A percentile compares a stretch with the other conserved stretches of the same genome.
Evolutionary conservation across 2,888 invertebrate genomes (phyloP).

Genomic region (Hirtodrosophila alboralis): DNA sequence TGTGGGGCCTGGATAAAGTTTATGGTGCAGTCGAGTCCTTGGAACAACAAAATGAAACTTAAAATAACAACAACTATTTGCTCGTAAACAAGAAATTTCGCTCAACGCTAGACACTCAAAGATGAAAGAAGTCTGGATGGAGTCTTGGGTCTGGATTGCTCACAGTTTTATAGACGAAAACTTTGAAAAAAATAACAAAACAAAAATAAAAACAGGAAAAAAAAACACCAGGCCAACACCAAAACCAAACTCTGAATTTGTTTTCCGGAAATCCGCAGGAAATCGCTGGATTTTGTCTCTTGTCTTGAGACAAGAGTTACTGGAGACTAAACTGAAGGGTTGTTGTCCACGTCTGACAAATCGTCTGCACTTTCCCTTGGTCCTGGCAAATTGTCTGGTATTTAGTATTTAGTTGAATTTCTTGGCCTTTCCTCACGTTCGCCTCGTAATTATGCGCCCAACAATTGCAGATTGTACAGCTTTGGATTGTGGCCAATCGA

Average conservation of each 20-base stretch:
- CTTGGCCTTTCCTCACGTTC: slow-evolving; percentile 58
- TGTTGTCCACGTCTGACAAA: slow-evolving; percentile 61
- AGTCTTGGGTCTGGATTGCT: slow-evolving; percentile 45
- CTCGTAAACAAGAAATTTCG: slow-evolving; percentile 81
- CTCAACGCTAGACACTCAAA: slow-evolving; percentile 68
- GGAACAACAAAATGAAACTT: slow-evolving; percentile 80
- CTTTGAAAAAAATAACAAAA: slow-evolving; percentile 19
- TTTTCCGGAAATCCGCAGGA: slow-evolving; percentile 78
- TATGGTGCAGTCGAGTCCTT: slow-evolving; percentile 64
- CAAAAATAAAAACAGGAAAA: slow-evolving; percentile 10
- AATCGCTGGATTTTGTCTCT: slow-evolving; percentile 72
- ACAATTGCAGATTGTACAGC: slow-evolving; percentile 66
- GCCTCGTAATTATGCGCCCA: slow-evolving; percentile 65
- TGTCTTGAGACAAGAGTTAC: slow-evolving; percentile 26
- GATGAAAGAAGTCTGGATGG: slow-evolving; percentile 57
- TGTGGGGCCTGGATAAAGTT: slow-evolving; percentile 54
- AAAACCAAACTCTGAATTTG: slow-evolving; percentile 73
- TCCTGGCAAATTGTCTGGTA: slow-evolving; percentile 47
- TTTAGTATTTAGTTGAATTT: slow-evolving; percentile 60
- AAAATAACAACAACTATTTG: slow-evolving; percentile 80
- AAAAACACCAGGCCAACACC: slow-evolving; percentile 40
- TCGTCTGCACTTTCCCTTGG: slow-evolving; percentile 42
- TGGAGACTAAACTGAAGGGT: slow-evolving; percentile 59
- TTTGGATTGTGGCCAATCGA: slow-evolving; percentile 72
- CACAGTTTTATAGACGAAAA: slow-evolving; percentile 42